phyloP scores from a whole-genome alignment of 2,888 invertebrate genomes.

The Psylliodes chrysocephalus region DNA sequence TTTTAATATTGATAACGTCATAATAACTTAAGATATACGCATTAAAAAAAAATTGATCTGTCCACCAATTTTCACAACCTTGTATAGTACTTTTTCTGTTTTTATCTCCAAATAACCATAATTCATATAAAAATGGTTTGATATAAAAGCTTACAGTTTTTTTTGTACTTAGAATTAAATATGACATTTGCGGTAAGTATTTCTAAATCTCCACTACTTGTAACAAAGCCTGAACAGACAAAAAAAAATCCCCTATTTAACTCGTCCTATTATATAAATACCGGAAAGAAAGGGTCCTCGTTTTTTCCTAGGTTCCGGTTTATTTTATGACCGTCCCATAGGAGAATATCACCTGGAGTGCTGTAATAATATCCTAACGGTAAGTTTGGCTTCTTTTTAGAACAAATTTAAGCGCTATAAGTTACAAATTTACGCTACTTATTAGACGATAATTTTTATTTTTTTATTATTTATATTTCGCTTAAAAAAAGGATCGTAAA shows the following conservation, averaged over 20 bases:
- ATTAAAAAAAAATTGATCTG: no score
- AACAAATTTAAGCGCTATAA: neutral
- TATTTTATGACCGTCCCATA: constrained; percentile 23
- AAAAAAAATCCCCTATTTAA: neutral
- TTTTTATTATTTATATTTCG: neutral
- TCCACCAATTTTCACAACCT: no score
- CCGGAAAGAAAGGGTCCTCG: constrained; percentile 31
- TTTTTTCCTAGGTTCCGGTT: constrained; percentile 31
- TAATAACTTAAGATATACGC: no score
- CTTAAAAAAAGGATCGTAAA: constrained; percentile 14
- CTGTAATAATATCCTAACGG: constrained; percentile 23
- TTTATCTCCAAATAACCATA: no score
- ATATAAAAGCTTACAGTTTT: no score
- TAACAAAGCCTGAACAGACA: neutral
- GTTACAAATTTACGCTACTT: neutral
- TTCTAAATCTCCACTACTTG: neutral
- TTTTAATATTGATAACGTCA: no score
- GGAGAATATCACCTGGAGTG: constrained; percentile 30
- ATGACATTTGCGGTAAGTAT: no score
- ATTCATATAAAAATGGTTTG: no score
- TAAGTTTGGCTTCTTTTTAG: neutral
- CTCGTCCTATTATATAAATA: neutral
- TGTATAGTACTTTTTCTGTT: no score
- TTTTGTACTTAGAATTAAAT: no score
- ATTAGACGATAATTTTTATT: constrained; percentile 18